These are phyloP conservation scores for Serripes groenlandicus DNA, from an alignment of 2,888 invertebrate genomes.

Conservation along the genomic window DNA sequence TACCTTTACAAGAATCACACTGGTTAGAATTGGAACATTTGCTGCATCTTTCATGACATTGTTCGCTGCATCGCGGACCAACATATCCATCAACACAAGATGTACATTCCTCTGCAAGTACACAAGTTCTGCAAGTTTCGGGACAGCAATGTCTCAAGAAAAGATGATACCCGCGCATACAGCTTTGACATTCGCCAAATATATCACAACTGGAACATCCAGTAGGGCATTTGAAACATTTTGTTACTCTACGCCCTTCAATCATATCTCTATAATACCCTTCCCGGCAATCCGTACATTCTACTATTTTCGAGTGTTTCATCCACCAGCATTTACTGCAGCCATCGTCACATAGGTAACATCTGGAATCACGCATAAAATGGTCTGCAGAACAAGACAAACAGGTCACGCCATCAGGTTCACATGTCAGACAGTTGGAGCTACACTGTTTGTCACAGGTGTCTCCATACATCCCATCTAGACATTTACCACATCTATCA, in stretches of 20 bases:
- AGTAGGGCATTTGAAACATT: conserved; percentile 4
- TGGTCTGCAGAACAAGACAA: neutral
- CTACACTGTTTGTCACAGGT: neutral
- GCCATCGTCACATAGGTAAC: conserved; percentile 7
- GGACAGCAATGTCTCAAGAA: neutral
- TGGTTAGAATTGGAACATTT: neutral
- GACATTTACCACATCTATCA: neutral
- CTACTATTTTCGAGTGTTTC: neutral
- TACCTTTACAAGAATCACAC: conserved; percentile 8
- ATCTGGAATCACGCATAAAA: neutral
- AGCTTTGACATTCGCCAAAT: conserved; percentile 12
- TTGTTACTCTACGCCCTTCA: neutral
- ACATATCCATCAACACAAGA: neutral
- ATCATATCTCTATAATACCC: neutral
- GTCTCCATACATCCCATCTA: neutral
- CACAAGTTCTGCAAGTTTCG: neutral
- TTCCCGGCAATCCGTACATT: conserved; percentile 3
- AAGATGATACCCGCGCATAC: neutral
- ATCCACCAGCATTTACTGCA: conserved; percentile 6
- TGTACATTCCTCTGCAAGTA: neutral
- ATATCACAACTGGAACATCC: conserved; percentile 7
- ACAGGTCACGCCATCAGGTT: neutral
- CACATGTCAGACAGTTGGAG: neutral
- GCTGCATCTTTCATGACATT: neutral
- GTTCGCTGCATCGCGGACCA: neutral